A percentile compares a stretch with the other conserved stretches of the same genome.
These are phyloP conservation scores for Synanthedon myopaeformis DNA, from an alignment of 2,888 invertebrate species.

Conservation along the genomic window DNA sequence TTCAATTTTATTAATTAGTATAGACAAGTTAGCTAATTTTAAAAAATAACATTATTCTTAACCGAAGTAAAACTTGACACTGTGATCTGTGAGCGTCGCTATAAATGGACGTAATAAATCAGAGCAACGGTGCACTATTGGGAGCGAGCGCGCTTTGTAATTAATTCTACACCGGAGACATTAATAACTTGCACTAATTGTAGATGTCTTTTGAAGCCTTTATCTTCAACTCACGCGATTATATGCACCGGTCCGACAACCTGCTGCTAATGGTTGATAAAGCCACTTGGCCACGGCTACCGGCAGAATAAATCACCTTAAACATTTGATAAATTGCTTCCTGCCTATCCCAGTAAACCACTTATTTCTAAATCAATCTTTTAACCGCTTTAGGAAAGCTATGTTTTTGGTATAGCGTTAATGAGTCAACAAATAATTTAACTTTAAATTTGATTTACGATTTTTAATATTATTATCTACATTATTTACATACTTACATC, in stretches of 20 bases:
- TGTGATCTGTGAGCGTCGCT: conserved; percentile 14
- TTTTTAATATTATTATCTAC: too few species aligned
- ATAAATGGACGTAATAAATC: conserved; percentile 28
- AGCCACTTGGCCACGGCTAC: conserved; percentile 41
- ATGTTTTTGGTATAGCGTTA: background rate
- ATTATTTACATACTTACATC: too few species aligned
- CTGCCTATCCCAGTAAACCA: conserved; percentile 10
- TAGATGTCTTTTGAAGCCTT: conserved; percentile 26
- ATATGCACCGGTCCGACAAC: conserved; percentile 12
- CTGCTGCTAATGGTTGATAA: conserved; percentile 40
- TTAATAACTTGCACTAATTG: conserved; percentile 38
- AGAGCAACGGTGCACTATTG: conserved; percentile 26
- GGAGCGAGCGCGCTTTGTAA: conserved; percentile 22
- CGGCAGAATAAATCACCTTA: conserved; percentile 43
- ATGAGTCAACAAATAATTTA: too few species aligned
- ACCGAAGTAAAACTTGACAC: background rate
- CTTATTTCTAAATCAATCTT: conserved; percentile 18
- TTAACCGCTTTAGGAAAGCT: conserved; percentile 1
- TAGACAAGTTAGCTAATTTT: too few species aligned
- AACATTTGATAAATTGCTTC: conserved; percentile 40
- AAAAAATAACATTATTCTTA: too few species aligned
- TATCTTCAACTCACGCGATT: conserved; percentile 31
- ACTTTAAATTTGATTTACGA: too few species aligned
- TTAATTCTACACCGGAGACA: conserved; percentile 36
- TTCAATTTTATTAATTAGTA: too few species aligned